phyloP scores from a whole-genome alignment of 2,888 invertebrate genomes.

The Ditylenchus weischeri region DNA sequence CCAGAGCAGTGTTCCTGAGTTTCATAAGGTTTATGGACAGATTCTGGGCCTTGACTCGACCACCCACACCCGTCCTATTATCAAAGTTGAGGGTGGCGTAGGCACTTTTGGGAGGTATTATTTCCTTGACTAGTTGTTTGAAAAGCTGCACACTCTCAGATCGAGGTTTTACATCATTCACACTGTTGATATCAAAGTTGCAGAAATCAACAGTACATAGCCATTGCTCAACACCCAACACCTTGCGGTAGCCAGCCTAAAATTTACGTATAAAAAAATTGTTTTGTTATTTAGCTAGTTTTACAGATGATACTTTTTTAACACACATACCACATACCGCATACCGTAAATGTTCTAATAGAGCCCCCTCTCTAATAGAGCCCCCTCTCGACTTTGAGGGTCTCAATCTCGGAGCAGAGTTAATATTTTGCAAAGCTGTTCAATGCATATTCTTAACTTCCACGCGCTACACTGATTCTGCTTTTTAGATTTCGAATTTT shows the following conservation, averaged over 20 bases:
- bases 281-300: too few relatives aligned
- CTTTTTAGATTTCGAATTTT: too few relatives aligned
- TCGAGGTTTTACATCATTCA: background rate
- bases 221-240: slow-evolving; percentile 48
- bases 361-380: too few relatives aligned
- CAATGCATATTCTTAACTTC: too few relatives aligned
- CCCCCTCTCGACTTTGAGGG: too few relatives aligned
- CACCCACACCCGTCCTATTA: slow-evolving; percentile 1
- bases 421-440: too few relatives aligned
- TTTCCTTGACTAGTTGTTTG: background rate
- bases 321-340: too few relatives aligned
- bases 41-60: slow-evolving; percentile 5
- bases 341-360: too few relatives aligned
- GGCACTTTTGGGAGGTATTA: background rate
- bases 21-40: background rate
- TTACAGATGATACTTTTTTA: too few relatives aligned
- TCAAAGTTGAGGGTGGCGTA: background rate
- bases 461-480: too few relatives aligned
- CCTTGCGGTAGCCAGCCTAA: slow-evolving; percentile 43
- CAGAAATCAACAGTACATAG: slow-evolving; percentile 46
- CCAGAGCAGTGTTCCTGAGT: background rate
- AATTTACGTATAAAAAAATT: background rate
- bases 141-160: background rate
- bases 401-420: too few relatives aligned
- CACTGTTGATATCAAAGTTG: slow-evolving; percentile 24